A percentile compares a stretch with the other conserved stretches of the same genome.
phyloP scores from a whole-genome alignment of 2,797 vertebrate species.

The Lithobates pipiens region DNA sequence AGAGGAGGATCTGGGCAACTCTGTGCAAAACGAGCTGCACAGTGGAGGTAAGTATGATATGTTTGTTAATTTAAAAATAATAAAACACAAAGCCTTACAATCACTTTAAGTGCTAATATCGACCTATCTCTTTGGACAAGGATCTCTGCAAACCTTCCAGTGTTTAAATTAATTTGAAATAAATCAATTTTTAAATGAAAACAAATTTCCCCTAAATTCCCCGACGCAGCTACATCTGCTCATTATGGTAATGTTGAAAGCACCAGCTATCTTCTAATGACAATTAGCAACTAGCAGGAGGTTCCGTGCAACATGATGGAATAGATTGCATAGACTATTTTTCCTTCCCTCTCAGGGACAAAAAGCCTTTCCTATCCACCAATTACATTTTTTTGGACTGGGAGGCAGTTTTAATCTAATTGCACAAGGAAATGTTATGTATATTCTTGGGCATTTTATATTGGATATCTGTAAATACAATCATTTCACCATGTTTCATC shows the following conservation, averaged over 20 bases:
- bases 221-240: constrained; percentile 46
- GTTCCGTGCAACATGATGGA: constrained; percentile 58
- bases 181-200: constrained; percentile 28
- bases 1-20: too few species aligned
- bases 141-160: neutral
- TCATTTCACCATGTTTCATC: constrained; percentile 47
- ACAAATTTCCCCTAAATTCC: constrained; percentile 34
- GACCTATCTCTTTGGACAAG: neutral
- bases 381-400: constrained; percentile 7
- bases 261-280: constrained; percentile 58
- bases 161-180: neutral
- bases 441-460: neutral
- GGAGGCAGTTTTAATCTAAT: constrained; percentile 22
- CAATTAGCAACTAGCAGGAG: constrained; percentile 61
- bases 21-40: too few species aligned
- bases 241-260: constrained; percentile 50
- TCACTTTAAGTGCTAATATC: neutral
- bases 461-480: constrained; percentile 33
- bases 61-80: too few species aligned
- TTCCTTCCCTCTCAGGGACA: constrained; percentile 19
- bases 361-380: constrained; percentile 45
- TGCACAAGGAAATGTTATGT: neutral
- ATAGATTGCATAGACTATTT: constrained; percentile 38
- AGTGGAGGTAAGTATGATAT: too few species aligned
- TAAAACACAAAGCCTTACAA: too few species aligned